Percentiles rank a stretch among this genome's conserved stretches.
These are phyloP conservation scores for Eulemur rufifrons DNA, from an alignment of 2,113 vertebrate genomes.

Conservation along the genomic window DNA sequence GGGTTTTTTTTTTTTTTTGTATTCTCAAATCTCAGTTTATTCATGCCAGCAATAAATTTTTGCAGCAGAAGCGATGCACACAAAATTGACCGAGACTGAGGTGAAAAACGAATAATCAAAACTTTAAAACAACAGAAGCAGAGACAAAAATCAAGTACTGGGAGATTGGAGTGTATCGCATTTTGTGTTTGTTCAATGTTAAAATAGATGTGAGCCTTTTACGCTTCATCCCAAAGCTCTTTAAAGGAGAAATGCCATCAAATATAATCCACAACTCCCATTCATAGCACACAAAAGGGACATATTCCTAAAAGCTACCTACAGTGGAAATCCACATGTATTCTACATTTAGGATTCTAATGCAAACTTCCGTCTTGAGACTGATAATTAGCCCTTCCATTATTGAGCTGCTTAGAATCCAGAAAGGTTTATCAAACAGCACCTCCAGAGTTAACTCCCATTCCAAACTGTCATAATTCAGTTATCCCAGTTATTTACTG, in stretches of 20 bases:
- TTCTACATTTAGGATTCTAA: constrained; percentile 34
- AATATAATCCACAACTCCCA: constrained; percentile 52
- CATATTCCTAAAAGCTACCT: constrained; percentile 55
- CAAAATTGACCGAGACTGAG: constrained; percentile 39
- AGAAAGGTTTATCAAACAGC: constrained; percentile 77
- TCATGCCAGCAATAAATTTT: constrained; percentile 58
- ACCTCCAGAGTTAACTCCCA: constrained; percentile 85
- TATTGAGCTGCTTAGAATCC: constrained; percentile 72
- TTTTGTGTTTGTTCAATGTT: constrained; percentile 44
- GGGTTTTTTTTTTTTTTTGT: constrained; percentile 17
- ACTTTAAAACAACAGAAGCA: constrained; percentile 68
- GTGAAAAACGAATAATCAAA: constrained; percentile 46
- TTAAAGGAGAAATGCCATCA: constrained; percentile 74
- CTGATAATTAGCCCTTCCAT: constrained; percentile 76
- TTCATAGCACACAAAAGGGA: constrained; percentile 62
- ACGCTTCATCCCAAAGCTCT: constrained; percentile 63
- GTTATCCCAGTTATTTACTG: constrained; percentile 79
- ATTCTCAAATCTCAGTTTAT: constrained; percentile 68
- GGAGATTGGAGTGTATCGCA: constrained; percentile 22
- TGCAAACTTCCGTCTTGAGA: constrained; percentile 74
- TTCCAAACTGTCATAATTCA: constrained; percentile 85
- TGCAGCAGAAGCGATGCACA: constrained; percentile 36
- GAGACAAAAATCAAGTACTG: constrained; percentile 45
- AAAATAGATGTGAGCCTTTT: constrained; percentile 71
- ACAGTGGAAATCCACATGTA: background rate